These are phyloP conservation scores for Hemicentrotus pulcherrimus DNA, from an alignment of 35 echinoderm and acorn worm species.

Conservation along the genomic window DNA sequence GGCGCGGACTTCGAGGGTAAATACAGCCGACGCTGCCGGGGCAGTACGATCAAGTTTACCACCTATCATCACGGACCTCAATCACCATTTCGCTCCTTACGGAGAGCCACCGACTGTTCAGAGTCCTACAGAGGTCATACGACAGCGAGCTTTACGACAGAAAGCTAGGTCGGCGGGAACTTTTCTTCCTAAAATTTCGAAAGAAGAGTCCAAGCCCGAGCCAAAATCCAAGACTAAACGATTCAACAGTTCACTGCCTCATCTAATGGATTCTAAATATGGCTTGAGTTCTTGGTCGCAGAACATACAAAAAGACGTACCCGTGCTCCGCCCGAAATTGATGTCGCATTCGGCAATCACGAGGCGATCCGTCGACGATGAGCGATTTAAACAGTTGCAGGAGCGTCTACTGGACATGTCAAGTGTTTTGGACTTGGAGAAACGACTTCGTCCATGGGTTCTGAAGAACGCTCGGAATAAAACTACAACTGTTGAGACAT, in stretches of 20 bases:
- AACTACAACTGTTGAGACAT: background rate
- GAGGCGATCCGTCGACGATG: slow-evolving; percentile 22
- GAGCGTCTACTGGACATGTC: slow-evolving; percentile 33
- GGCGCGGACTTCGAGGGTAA: background rate
- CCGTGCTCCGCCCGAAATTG: background rate
- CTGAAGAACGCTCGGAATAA: background rate
- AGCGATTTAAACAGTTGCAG: slow-evolving; percentile 10
- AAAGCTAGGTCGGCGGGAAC: slow-evolving; percentile 14
- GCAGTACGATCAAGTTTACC: background rate
- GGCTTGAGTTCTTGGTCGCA: background rate
- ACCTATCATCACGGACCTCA: background rate
- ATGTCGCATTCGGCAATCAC: background rate
- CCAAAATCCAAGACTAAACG: slow-evolving; percentile 9
- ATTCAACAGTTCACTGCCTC: background rate
- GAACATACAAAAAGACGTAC: background rate
- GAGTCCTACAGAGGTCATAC: slow-evolving; percentile 22
- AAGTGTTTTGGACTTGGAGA: slow-evolving; percentile 8
- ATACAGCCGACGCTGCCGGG: background rate
- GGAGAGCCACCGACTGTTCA: background rate
- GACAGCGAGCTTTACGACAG: background rate
- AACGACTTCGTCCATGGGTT: background rate
- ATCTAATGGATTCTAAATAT: background rate
- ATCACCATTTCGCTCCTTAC: background rate
- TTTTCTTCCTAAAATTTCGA: slow-evolving; percentile 20
- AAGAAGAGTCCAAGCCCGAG: background rate